Conservation (phyloP, 2,797 vertebrate species). For the Microchirus variegatus region DNA sequence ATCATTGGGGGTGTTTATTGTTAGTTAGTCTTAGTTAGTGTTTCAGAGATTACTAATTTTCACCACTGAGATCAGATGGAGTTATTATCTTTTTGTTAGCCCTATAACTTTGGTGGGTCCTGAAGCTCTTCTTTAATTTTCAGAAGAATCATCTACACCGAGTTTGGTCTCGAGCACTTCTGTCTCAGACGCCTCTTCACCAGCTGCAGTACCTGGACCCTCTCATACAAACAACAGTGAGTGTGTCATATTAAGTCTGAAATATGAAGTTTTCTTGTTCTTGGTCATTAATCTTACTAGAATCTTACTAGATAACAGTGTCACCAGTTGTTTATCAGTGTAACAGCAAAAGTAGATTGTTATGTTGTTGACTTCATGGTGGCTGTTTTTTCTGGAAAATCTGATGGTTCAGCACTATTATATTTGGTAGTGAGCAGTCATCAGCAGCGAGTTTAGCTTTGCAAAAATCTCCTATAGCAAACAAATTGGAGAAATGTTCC, state of each 20-base stretch:
- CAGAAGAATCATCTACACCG: slow-evolving; percentile 40
- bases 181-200: slow-evolving; percentile 12
- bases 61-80: neutral
- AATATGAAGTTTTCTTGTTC: neutral
- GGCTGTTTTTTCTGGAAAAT: neutral
- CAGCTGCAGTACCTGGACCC: slow-evolving; percentile 44
- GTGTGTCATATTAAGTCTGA: slow-evolving; percentile 20
- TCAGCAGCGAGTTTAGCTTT: neutral
- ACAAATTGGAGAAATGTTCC: neutral
- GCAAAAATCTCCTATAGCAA: neutral
- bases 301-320: too few species aligned
- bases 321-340: too few species aligned
- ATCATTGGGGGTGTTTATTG: too few species aligned
- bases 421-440: neutral
- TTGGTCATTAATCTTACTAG: neutral
- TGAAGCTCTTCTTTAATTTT: slow-evolving; percentile 32
- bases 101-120: neutral
- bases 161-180: slow-evolving; percentile 11
- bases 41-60: too few species aligned
- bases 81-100: too few species aligned
- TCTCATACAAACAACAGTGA: slow-evolving; percentile 49
- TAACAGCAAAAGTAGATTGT: neutral
- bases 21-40: too few species aligned
- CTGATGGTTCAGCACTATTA: neutral
- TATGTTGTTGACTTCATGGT: neutral